These are phyloP conservation scores for Eubasilissa splendida DNA, from an alignment of 2,888 invertebrate species.

Conservation along the genomic window DNA sequence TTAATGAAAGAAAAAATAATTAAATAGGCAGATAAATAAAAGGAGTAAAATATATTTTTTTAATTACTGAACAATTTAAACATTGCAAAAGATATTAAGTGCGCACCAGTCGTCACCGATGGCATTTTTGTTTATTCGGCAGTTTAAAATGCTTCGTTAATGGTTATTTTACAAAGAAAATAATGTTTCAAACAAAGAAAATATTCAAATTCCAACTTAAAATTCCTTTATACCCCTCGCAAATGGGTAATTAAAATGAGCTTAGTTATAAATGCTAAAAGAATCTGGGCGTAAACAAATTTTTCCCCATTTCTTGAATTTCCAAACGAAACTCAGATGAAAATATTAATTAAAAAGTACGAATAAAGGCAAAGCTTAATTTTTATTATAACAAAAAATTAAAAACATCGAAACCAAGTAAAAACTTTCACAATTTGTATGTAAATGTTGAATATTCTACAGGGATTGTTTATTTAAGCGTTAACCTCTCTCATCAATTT, in stretches of 20 bases:
- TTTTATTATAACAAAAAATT: too few species aligned
- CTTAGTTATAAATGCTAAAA: neutral
- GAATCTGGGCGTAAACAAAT: neutral
- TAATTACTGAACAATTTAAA: neutral
- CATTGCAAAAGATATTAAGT: neutral
- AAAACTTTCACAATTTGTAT: too few species aligned
- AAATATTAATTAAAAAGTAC: too few species aligned
- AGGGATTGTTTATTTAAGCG: too few species aligned
- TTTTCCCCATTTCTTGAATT: neutral
- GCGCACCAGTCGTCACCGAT: constrained; percentile 15
- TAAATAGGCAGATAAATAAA: too few species aligned
- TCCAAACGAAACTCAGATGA: too few species aligned
- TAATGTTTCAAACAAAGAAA: constrained; percentile 24
- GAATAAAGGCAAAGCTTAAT: too few species aligned
- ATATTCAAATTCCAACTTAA: constrained; percentile 16
- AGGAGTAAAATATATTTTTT: too few species aligned
- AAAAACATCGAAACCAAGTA: too few species aligned
- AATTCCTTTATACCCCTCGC: constrained; percentile 27
- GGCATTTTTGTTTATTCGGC: constrained; percentile 3
- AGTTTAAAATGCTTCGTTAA: constrained; percentile 27
- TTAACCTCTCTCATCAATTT: too few species aligned
- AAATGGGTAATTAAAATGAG: constrained; percentile 5
- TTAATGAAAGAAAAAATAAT: too few species aligned
- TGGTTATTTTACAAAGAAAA: constrained; percentile 16
- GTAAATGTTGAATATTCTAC: too few species aligned